phyloP scores from a whole-genome alignment of 2,797 vertebrate genomes.

The Smutsia gigantea region DNA sequence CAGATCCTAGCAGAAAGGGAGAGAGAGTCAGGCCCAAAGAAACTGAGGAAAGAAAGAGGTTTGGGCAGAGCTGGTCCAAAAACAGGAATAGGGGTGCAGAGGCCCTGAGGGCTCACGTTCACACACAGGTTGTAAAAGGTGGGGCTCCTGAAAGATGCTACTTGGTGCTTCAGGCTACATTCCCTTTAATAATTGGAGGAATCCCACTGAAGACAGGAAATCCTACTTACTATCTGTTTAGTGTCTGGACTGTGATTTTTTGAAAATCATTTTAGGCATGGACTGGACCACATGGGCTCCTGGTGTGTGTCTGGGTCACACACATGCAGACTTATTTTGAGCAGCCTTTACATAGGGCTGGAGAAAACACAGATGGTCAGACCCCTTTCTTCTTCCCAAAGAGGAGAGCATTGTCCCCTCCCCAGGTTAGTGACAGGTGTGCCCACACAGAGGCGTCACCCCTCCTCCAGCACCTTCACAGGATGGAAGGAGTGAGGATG shows the following conservation, averaged over 20 bases:
- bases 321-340: neutral
- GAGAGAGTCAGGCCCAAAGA: neutral
- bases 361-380: neutral
- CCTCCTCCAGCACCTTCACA: accelerated
- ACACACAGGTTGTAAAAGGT: accelerated
- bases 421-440: too few relatives aligned
- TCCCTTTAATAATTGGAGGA: neutral
- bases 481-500: neutral
- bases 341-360: neutral
- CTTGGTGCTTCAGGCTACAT: neutral
- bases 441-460: accelerated
- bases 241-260: neutral
- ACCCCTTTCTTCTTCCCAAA: neutral
- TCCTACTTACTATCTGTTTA: accelerated
- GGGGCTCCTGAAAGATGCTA: accelerated
- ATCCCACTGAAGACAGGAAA: too few relatives aligned
- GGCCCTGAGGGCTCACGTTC: neutral
- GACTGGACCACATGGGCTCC: accelerated
- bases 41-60: too few relatives aligned
- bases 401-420: neutral
- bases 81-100: accelerated
- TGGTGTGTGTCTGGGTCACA: neutral
- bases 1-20: neutral
- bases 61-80: neutral
- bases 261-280: neutral